phyloP scores from a whole-genome alignment of 2,797 vertebrate species.

The Squalus acanthias region DNA sequence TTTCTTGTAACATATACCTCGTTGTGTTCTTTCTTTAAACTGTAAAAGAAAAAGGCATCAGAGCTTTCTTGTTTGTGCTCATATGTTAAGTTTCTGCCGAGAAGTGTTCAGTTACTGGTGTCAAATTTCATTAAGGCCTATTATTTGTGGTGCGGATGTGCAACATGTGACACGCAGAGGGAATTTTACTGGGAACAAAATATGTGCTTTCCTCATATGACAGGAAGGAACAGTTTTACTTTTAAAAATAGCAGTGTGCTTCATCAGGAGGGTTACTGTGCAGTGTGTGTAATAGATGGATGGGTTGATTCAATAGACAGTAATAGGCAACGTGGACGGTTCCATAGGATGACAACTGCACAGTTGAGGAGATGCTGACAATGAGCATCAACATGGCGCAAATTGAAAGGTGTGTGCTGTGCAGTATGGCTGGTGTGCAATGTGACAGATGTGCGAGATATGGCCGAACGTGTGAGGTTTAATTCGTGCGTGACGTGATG shows the following conservation, averaged over 20 bases:
- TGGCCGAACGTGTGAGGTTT: background rate
- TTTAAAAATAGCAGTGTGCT: background rate
- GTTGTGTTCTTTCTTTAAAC: background rate
- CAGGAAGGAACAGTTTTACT: background rate
- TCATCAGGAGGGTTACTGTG: background rate
- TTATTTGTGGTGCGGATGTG: background rate
- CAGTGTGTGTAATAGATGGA: background rate
- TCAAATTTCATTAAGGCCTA: background rate
- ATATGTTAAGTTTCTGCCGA: background rate
- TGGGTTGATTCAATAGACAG: background rate
- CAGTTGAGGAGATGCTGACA: too few species aligned
- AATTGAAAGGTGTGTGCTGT: background rate
- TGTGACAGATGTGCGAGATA: background rate
- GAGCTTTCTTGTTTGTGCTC: background rate
- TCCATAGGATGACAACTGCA: background rate
- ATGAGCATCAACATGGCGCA: background rate
- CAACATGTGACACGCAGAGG: background rate
- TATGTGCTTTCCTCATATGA: background rate
- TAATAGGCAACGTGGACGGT: background rate
- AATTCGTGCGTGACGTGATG: background rate
- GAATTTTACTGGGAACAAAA: background rate
- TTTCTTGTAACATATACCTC: background rate
- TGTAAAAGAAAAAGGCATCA: background rate
- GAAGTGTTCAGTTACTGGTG: background rate
- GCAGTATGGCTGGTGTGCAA: background rate